Conservation (phyloP, 2,113 vertebrate genomes). For the Petromus typicus region DNA sequence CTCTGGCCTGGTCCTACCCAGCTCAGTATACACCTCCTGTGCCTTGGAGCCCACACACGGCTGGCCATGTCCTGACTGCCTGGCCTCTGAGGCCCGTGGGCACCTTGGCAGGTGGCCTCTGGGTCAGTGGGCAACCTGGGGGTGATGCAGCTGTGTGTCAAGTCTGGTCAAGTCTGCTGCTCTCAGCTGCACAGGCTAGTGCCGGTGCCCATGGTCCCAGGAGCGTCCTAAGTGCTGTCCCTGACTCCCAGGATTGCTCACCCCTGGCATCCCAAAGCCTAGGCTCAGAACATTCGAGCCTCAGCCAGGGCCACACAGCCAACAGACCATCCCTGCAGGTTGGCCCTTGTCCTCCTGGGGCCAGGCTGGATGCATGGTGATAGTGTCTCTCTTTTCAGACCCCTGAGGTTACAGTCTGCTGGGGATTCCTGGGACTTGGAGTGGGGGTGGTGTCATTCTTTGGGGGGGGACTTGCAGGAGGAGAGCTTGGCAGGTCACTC, state of each 20-base stretch:
- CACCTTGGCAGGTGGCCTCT: too few species aligned
- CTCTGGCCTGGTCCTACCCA: neutral
- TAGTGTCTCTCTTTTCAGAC: fast-evolving
- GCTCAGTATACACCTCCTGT: neutral
- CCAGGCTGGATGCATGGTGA: neutral
- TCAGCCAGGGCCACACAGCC: neutral
- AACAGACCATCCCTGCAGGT: too few species aligned
- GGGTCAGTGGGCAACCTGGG: too few species aligned
- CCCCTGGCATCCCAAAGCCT: too few species aligned
- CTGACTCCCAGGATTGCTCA: neutral
- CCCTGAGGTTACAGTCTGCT: fast-evolving
- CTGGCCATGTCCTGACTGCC: neutral
- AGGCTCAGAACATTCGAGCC: neutral
- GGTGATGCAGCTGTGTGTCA: too few species aligned
- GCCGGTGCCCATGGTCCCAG: neutral
- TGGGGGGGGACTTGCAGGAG: neutral
- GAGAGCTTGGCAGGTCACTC: neutral
- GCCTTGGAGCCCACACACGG: neutral
- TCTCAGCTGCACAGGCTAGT: neutral
- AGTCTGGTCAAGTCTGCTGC: neutral
- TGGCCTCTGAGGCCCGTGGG: neutral
- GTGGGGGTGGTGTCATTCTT: neutral
- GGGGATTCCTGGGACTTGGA: neutral
- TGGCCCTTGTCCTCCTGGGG: neutral
- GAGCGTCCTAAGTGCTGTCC: neutral